These are phyloP conservation scores for Alfaro cultratus DNA, from an alignment of 2,797 vertebrate genomes.

Conservation along the genomic window DNA sequence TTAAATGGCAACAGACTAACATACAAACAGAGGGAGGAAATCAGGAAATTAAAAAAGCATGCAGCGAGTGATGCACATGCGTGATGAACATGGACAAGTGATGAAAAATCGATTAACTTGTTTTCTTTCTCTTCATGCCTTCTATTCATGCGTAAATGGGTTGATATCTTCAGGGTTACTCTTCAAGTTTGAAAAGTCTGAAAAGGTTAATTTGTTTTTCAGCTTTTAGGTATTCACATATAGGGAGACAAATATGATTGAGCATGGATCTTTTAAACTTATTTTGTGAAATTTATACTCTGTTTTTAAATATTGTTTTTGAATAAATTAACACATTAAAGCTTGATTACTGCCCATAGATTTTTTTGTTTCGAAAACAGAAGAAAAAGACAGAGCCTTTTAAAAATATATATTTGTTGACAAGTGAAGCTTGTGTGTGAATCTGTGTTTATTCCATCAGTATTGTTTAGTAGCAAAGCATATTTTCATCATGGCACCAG, in stretches of 20 bases:
- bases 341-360: not conserved
- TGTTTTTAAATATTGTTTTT: not conserved
- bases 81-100: slow-evolving; percentile 5
- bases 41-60: slow-evolving; percentile 19
- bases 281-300: not conserved
- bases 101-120: not conserved
- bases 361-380: not conserved
- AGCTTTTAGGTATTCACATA: not conserved
- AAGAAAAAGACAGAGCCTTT: not conserved
- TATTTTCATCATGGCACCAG: slow-evolving; percentile 61
- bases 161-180: slow-evolving; percentile 23
- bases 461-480: slow-evolving; percentile 67
- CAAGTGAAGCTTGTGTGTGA: not conserved
- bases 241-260: not conserved
- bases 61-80: slow-evolving; percentile 9
- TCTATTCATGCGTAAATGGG: slow-evolving; percentile 23
- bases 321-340: not conserved
- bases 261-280: not conserved
- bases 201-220: not conserved
- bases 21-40: slow-evolving; percentile 9
- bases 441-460: slow-evolving; percentile 23
- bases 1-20: slow-evolving; percentile 32
- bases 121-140: slow-evolving; percentile 7
- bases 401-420: not conserved
- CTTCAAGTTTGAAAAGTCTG: not conserved